A percentile compares a stretch with the other conserved stretches of the same genome.
Conservation (phyloP, 2,888 invertebrate genomes). For the Aphelenchoides bicaudatus region DNA sequence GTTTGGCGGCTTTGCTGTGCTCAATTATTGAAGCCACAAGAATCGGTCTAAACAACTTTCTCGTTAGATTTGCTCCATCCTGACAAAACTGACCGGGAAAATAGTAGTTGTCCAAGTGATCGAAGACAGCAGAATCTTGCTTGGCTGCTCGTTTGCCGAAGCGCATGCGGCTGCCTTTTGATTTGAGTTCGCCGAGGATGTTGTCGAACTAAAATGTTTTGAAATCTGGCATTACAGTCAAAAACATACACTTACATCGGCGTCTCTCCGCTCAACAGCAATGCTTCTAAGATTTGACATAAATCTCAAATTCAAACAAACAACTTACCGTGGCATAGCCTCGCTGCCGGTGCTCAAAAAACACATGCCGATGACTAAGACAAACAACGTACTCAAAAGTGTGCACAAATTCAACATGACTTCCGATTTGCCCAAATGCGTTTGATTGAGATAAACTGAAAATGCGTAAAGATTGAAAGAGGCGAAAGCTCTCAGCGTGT, state of each 20-base stretch:
- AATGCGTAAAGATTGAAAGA: not conserved
- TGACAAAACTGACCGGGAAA: no score
- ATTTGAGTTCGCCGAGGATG: constrained; percentile 27
- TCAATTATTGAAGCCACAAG: no score
- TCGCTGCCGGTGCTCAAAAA: not conserved
- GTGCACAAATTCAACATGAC: not conserved
- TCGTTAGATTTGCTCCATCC: no score
- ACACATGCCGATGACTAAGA: not conserved
- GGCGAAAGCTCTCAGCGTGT: no score
- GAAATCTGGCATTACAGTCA: no score
- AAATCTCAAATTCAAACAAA: no score
- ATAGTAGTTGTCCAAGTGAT: not conserved
- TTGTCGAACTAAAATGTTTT: constrained; percentile 25
- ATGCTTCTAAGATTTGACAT: no score
- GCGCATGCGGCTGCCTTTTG: constrained; percentile 31
- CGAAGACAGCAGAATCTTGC: no score
- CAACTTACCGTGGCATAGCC: not conserved
- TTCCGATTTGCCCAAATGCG: not conserved
- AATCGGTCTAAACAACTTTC: no score
- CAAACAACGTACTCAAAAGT: not conserved
- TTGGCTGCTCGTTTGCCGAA: not conserved
- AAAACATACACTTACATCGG: no score
- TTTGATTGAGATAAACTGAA: not conserved
- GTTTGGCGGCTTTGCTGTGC: no score
- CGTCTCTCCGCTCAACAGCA: constrained; percentile 27